Evolutionary conservation across 2,113 vertebrate species (phyloP).

Genomic region (Psittacara wagleri): DNA sequence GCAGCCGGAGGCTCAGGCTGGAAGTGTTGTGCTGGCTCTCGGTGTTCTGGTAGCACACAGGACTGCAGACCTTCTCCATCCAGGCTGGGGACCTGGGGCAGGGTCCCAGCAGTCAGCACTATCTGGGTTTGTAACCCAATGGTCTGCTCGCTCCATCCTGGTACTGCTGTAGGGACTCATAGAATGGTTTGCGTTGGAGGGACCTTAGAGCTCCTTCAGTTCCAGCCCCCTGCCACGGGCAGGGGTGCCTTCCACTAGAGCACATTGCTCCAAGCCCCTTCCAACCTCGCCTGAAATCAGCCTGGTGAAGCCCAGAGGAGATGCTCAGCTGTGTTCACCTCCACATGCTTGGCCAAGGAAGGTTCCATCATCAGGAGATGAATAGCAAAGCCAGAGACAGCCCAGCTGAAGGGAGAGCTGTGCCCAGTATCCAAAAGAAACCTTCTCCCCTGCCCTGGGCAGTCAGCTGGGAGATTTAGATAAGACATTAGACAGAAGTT

Average conservation of each 20-base stretch:
- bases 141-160: not conserved
- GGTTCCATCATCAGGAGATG: not conserved
- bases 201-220: not conserved
- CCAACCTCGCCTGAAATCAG: not conserved
- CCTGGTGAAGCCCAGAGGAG: not conserved
- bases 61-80: not conserved
- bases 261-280: not conserved
- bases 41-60: not conserved
- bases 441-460: not conserved
- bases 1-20: not conserved
- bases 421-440: not conserved
- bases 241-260: not conserved
- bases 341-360: not conserved
- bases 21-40: not conserved
- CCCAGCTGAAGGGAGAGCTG: not conserved
- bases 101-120: not conserved
- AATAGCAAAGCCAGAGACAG: not conserved
- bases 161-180: too few relatives aligned
- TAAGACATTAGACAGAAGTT: not conserved
- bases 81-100: not conserved
- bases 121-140: not conserved
- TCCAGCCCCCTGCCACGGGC: not conserved
- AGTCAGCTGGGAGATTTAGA: not conserved
- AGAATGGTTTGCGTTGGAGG: not conserved
- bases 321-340: not conserved